phyloP scores from a whole-genome alignment of 2,797 vertebrate species.

The Phataginus tetradactyla region DNA sequence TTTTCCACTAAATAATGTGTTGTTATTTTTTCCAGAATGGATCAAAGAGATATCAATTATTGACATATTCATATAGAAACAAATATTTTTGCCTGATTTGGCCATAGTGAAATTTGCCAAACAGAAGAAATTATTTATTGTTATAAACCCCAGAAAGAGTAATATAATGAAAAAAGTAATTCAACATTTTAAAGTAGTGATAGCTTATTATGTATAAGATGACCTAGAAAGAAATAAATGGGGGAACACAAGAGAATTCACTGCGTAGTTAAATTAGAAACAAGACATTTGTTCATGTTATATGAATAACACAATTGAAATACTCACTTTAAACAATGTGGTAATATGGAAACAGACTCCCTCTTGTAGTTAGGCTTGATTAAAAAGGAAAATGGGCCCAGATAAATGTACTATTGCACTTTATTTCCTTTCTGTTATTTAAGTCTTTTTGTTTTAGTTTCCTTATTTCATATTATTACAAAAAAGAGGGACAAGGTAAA shows the following conservation, averaged over 20 bases:
- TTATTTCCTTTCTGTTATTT: neutral
- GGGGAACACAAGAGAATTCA: neutral
- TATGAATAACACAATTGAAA: neutral
- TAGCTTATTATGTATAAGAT: neutral
- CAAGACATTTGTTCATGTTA: neutral
- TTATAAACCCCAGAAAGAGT: neutral
- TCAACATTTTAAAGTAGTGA: neutral
- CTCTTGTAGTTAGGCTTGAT: neutral
- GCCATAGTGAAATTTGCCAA: neutral
- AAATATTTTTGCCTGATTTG: slow-evolving; percentile 24
- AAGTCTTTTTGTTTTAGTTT: neutral
- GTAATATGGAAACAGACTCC: neutral
- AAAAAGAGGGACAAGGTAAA: neutral
- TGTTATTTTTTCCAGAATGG: neutral
- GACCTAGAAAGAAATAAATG: neutral
- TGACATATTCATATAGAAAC: neutral
- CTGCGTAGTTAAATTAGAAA: neutral
- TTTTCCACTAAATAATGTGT: neutral
- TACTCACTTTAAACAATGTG: neutral
- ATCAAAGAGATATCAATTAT: neutral
- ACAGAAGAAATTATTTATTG: neutral
- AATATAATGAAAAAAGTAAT: neutral
- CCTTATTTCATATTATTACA: neutral
- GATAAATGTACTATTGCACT: neutral
- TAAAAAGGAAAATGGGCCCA: neutral